A percentile compares a stretch with the other conserved stretches of the same genome.
These are phyloP conservation scores for Lordiphosa stackelbergi DNA, from an alignment of 1,140 invertebrate species.

Conservation along the genomic window DNA sequence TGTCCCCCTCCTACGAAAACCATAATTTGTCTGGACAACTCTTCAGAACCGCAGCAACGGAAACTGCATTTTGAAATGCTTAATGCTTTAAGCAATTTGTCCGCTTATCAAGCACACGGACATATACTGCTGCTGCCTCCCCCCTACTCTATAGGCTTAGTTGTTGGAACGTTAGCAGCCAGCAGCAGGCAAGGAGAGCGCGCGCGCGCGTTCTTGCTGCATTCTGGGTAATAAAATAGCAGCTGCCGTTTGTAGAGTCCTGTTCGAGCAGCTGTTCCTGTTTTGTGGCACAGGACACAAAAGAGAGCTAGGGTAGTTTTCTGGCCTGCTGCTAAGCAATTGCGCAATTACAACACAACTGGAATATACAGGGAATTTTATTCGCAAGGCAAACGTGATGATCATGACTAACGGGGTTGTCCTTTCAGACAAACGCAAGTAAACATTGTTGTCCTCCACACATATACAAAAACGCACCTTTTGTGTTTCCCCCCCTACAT, in stretches of 20 bases:
- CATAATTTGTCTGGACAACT: slow-evolving; percentile 1
- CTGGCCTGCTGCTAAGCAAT: slow-evolving; percentile 43
- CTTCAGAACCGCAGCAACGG: slow-evolving; percentile 28
- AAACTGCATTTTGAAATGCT: slow-evolving; percentile 39
- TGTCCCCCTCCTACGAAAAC: neutral
- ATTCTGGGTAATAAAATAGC: slow-evolving; percentile 51
- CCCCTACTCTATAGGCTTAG: neutral
- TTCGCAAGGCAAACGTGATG: slow-evolving; percentile 22
- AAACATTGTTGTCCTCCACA: slow-evolving; percentile 19
- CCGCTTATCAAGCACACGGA: slow-evolving; percentile 41
- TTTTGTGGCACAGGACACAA: slow-evolving; percentile 59
- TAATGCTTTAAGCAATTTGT: slow-evolving; percentile 57
- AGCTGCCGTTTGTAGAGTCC: slow-evolving; percentile 58
- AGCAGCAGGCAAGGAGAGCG: slow-evolving; percentile 27
- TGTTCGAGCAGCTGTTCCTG: slow-evolving; percentile 57
- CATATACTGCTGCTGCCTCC: slow-evolving; percentile 10
- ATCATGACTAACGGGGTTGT: slow-evolving; percentile 52
- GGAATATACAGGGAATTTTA: slow-evolving; percentile 42
- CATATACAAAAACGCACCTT: slow-evolving; percentile 42
- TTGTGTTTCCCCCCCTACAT: slow-evolving; percentile 35
- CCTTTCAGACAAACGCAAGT: slow-evolving; percentile 26
- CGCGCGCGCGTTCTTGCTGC: slow-evolving; percentile 24
- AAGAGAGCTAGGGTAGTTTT: slow-evolving; percentile 48
- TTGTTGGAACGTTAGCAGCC: neutral
- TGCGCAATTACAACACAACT: slow-evolving; percentile 56